These are phyloP conservation scores for Ceuthmochares aereus DNA, from an alignment of 2,113 vertebrate species.

Conservation along the genomic window DNA sequence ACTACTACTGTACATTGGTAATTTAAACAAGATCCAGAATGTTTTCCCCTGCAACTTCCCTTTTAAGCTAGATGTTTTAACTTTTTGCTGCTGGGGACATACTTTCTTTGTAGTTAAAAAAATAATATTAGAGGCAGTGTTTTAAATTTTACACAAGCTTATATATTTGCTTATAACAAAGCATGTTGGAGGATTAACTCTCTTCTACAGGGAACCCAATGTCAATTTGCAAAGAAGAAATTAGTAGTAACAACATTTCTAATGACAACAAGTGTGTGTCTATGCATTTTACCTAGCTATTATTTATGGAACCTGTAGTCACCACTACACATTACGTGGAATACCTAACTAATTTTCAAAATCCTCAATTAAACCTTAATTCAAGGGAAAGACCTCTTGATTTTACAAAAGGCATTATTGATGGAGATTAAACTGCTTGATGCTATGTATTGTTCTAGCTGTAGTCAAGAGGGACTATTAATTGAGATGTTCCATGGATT, in stretches of 20 bases:
- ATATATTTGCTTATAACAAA: not conserved
- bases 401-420: conserved; percentile 85
- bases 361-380: conserved; percentile 77
- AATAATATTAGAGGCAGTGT: conserved; percentile 11
- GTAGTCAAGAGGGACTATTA: conserved; percentile 85
- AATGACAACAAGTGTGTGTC: not conserved
- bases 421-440: conserved; percentile 95
- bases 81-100: not conserved
- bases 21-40: conserved; percentile 3
- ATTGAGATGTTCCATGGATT: conserved; percentile 91
- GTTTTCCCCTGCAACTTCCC: not conserved
- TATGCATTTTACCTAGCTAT: conserved; percentile 47
- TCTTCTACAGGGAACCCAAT: not conserved
- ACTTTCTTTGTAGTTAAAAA: conserved; percentile 34
- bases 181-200: not conserved
- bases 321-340: conserved; percentile 46
- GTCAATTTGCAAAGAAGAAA: conserved; percentile 28
- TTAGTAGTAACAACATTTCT: conserved; percentile 1
- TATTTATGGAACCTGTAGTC: conserved; percentile 63
- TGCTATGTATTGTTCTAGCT: conserved; percentile 90
- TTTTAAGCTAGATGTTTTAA: conserved; percentile 49
- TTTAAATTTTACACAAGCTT: conserved; percentile 45
- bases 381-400: conserved; percentile 78
- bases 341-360: conserved; percentile 80
- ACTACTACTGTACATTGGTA: conserved; percentile 15